Evolutionary conservation across 2,888 invertebrate species (phyloP).

Genomic region (Tetropium fuscum): DNA sequence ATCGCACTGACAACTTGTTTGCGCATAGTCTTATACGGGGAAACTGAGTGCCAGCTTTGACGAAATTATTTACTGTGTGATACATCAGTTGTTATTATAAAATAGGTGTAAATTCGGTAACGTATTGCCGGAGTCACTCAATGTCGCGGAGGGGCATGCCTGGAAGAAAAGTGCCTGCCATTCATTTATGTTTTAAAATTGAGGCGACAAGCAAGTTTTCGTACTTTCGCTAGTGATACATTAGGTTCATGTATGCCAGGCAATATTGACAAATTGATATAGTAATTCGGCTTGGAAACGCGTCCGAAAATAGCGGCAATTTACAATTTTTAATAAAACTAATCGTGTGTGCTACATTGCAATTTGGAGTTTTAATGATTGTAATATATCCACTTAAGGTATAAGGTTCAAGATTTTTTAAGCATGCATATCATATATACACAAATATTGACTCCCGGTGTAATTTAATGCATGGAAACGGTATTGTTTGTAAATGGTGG

Average conservation of each 20-base stretch:
- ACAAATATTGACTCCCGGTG: too few relatives aligned
- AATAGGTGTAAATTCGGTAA: slow-evolving; percentile 25
- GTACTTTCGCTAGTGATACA: slow-evolving; percentile 20
- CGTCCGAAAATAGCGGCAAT: slow-evolving; percentile 1
- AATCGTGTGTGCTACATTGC: not conserved
- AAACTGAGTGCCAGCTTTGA: slow-evolving; percentile 18
- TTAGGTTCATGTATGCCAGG: slow-evolving; percentile 18
- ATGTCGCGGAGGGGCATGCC: slow-evolving; percentile 18
- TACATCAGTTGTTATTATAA: slow-evolving; percentile 21
- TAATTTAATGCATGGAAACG: too few relatives aligned
- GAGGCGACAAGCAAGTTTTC: slow-evolving; percentile 27
- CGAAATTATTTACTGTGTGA: slow-evolving; percentile 28
- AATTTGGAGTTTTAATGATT: not conserved
- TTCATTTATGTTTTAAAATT: slow-evolving; percentile 27
- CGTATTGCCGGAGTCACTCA: slow-evolving; percentile 27
- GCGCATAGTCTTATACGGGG: slow-evolving; percentile 18
- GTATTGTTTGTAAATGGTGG: too few relatives aligned
- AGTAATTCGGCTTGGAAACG: slow-evolving; percentile 14
- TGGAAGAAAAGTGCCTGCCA: slow-evolving; percentile 31
- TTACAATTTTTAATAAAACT: slow-evolving; percentile 4
- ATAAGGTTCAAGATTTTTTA: too few relatives aligned
- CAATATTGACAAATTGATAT: slow-evolving; percentile 27
- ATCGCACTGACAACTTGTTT: slow-evolving; percentile 20
- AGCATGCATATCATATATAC: too few relatives aligned
- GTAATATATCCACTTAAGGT: not conserved